Percentiles rank a stretch among this genome's conserved stretches.
These are phyloP conservation scores for Papilio glaucus DNA, from an alignment of 1,140 invertebrate genomes.

Conservation along the genomic window DNA sequence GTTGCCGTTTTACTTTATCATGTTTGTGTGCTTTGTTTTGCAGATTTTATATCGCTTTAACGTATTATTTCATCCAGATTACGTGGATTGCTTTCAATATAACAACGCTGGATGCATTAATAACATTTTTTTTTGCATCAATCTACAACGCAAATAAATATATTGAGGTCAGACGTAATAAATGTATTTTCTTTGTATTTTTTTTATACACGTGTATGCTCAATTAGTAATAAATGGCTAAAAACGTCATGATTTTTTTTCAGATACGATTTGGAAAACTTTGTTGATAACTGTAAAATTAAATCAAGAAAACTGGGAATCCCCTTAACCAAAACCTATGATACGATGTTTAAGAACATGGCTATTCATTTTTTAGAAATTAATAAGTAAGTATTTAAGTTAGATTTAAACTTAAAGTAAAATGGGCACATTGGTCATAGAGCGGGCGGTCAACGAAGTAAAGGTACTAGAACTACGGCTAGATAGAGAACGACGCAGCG, in stretches of 20 bases:
- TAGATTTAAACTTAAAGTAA: too few species aligned
- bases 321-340: constrained; percentile 42
- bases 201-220: too few species aligned
- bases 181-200: background rate
- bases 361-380: constrained; percentile 61
- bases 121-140: constrained; percentile 60
- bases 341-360: constrained; percentile 52
- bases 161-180: constrained; percentile 53
- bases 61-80: constrained; percentile 61
- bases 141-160: constrained; percentile 59
- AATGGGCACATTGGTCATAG: too few species aligned
- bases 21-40: constrained; percentile 37
- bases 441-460: too few species aligned
- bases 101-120: constrained; percentile 60
- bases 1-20: too few species aligned
- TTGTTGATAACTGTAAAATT: constrained; percentile 50
- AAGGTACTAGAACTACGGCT: too few species aligned
- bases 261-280: constrained; percentile 55
- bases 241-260: constrained; percentile 36
- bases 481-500: too few species aligned
- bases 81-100: constrained; percentile 62
- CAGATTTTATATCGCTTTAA: constrained; percentile 56
- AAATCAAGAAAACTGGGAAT: constrained; percentile 40
- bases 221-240: too few species aligned
- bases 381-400: constrained; percentile 49